Percentiles rank a stretch among this genome's conserved stretches.
Evolutionary conservation across 2,113 vertebrate genomes (phyloP).

Genomic region (Cnemophilus loriae): DNA sequence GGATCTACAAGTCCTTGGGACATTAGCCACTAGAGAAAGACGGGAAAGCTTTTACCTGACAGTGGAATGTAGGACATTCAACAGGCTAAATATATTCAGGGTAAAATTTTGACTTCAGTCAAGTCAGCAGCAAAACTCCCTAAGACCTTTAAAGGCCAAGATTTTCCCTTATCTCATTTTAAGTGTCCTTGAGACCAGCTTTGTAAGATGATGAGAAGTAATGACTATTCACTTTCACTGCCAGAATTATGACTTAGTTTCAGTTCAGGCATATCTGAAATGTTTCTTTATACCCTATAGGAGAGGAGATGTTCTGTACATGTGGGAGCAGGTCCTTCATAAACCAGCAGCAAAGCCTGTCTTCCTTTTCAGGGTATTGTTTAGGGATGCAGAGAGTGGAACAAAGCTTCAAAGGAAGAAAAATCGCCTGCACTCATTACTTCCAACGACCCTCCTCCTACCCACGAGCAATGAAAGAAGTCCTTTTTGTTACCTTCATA

Average conservation of each 20-base stretch:
- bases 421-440: neutral
- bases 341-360: neutral
- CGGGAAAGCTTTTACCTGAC: neutral
- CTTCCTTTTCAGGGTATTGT: neutral
- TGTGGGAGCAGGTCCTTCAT: neutral
- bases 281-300: neutral
- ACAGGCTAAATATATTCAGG: neutral
- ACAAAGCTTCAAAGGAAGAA: neutral
- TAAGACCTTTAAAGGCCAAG: neutral
- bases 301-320: neutral
- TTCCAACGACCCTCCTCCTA: neutral
- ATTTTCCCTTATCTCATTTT: neutral
- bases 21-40: neutral
- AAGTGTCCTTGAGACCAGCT: neutral
- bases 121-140: neutral
- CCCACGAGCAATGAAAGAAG: neutral
- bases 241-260: neutral
- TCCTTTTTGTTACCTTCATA: neutral
- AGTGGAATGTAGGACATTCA: neutral
- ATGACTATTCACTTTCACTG: neutral
- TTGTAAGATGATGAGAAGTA: neutral
- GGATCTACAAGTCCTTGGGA: neutral
- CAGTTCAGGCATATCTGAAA: neutral
- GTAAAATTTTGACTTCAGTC: neutral
- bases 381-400: neutral